These are phyloP conservation scores for Telenomus remus DNA, from an alignment of 1,140 invertebrate species.

Conservation along the genomic window DNA sequence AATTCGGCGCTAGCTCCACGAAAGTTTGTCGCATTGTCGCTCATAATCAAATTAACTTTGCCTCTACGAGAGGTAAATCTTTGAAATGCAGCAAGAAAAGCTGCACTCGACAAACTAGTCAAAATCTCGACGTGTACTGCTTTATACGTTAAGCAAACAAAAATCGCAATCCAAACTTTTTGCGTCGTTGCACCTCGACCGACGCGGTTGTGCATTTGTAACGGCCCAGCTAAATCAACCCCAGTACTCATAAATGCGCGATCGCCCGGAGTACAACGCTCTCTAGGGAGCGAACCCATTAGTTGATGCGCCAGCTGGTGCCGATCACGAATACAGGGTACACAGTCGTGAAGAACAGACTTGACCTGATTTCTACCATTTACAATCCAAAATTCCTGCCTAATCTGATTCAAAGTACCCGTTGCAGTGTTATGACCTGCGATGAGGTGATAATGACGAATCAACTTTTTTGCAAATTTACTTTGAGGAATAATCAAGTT, in stretches of 20 bases:
- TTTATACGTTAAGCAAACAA: neutral
- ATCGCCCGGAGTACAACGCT: neutral
- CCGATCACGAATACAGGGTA: neutral
- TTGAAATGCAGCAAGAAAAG: neutral
- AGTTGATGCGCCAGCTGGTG: neutral
- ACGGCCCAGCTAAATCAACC: neutral
- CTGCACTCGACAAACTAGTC: neutral
- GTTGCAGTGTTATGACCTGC: neutral
- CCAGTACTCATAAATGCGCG: neutral
- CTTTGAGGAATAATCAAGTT: neutral
- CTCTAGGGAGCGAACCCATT: neutral
- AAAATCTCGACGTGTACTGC: neutral
- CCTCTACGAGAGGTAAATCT: slow-evolving; percentile 5
- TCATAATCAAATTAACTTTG: slow-evolving; percentile 2
- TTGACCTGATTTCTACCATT: neutral
- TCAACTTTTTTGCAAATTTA: neutral
- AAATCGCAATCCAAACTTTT: neutral
- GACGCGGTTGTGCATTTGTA: neutral
- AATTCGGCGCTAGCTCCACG: slow-evolving; percentile 8
- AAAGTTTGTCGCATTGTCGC: slow-evolving; percentile 17
- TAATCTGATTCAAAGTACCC: neutral
- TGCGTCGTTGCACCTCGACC: neutral
- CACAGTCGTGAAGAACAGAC: neutral
- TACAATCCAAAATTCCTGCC: neutral
- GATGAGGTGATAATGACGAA: neutral